phyloP scores from a whole-genome alignment of 1,140 invertebrate species.

The Solen grandis region DNA sequence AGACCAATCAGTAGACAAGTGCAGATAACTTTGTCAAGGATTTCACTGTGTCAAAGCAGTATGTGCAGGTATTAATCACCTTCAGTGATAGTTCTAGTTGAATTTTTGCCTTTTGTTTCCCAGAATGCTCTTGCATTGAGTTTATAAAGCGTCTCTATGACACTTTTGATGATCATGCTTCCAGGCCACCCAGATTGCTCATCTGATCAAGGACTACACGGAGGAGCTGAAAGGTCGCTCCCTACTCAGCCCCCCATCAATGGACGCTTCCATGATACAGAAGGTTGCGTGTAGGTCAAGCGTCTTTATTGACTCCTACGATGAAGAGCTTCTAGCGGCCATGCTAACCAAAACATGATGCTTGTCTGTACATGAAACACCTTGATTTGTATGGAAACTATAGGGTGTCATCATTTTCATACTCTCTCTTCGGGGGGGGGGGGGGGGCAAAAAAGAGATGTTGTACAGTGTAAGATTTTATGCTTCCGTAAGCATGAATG shows the following conservation, averaged over 20 bases:
- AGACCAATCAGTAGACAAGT: too few species aligned
- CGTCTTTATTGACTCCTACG: conserved; percentile 54
- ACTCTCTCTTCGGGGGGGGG: neutral
- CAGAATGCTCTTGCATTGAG: too few species aligned
- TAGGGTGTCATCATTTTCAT: neutral
- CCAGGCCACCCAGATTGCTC: conserved; percentile 95
- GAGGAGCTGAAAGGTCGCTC: conserved; percentile 72
- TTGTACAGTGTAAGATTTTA: neutral
- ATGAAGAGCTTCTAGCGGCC: conserved; percentile 45
- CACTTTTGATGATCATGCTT: too few species aligned
- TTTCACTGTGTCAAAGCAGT: too few species aligned
- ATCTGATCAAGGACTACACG: conserved; percentile 93
- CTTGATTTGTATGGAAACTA: neutral
- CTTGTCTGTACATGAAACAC: neutral
- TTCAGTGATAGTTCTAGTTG: too few species aligned
- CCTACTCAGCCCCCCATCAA: conserved; percentile 60
- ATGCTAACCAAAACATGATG: conserved; percentile 38
- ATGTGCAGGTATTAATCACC: too few species aligned
- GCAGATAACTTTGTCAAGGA: too few species aligned
- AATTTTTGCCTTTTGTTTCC: too few species aligned
- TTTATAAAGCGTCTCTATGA: too few species aligned
- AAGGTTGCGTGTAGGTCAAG: conserved; percentile 35
- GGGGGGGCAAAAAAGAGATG: neutral
- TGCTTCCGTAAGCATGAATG: neutral
- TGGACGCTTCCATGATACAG: conserved; percentile 24